Percentiles rank a stretch among this genome's conserved stretches.
Evolutionary conservation across 2,113 vertebrate species (phyloP).

Genomic region (Piliocolobus tephrosceles): DNA sequence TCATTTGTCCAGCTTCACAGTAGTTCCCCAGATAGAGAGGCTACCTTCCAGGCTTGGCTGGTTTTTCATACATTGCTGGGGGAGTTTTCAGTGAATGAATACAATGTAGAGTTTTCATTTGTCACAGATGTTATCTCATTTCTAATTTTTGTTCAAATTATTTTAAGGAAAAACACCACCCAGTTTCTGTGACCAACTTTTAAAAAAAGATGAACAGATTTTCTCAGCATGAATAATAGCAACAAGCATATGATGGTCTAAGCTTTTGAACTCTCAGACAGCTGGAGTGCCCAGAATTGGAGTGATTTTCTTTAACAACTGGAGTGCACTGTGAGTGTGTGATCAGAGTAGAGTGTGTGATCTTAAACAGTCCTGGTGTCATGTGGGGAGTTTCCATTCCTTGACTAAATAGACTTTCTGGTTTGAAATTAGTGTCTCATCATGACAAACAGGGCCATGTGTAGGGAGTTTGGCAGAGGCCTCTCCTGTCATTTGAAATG

Average conservation of each 20-base stretch:
- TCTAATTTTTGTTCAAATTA: conserved; percentile 47
- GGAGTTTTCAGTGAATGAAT: neutral
- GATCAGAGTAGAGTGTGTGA: conserved; percentile 25
- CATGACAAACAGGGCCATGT: neutral
- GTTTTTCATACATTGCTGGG: neutral
- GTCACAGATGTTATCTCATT: conserved; percentile 60
- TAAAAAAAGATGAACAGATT: conserved; percentile 62
- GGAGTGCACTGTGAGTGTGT: neutral
- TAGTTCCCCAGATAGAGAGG: neutral
- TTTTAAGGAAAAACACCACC: conserved; percentile 61
- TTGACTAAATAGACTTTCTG: conserved; percentile 30
- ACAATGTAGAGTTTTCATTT: conserved; percentile 38
- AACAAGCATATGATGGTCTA: conserved; percentile 44
- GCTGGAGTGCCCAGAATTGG: neutral
- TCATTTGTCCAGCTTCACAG: neutral
- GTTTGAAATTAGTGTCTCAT: conserved; percentile 29
- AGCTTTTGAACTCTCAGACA: conserved; percentile 63
- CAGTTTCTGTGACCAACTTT: conserved; percentile 52
- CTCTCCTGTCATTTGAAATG: neutral
- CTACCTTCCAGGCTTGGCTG: neutral
- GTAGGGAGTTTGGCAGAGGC: neutral
- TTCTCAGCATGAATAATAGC: conserved; percentile 37
- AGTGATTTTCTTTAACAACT: conserved; percentile 27
- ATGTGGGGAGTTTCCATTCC: neutral
- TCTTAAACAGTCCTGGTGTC: conserved; percentile 40